Percentiles rank a stretch among this genome's conserved stretches.
phyloP scores from a whole-genome alignment of 2,797 vertebrate species.

The Sarcophilus harrisii region DNA sequence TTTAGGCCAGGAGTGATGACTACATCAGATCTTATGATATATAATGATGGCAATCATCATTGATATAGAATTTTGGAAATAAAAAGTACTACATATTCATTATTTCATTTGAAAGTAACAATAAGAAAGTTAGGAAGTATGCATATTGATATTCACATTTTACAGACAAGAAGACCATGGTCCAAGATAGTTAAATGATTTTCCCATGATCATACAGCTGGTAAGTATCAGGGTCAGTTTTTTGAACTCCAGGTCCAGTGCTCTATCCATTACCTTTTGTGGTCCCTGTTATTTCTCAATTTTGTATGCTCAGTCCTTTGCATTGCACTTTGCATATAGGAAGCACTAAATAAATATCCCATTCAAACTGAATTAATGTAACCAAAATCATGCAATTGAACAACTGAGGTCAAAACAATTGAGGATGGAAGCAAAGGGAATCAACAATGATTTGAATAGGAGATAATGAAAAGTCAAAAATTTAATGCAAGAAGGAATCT shows the following conservation, averaged over 20 bases:
- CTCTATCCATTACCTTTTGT: neutral
- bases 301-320: neutral
- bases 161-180: neutral
- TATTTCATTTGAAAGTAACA: neutral
- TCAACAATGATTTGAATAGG: neutral
- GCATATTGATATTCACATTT: neutral
- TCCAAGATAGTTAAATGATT: neutral
- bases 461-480: neutral
- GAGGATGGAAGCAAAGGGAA: neutral
- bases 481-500: neutral
- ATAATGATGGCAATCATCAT: neutral
- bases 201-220: neutral
- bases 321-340: neutral
- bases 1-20: too few relatives aligned
- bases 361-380: neutral
- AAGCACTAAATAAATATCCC: neutral
- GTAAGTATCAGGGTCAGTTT: neutral
- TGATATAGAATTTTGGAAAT: neutral
- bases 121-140: neutral
- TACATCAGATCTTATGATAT: too few relatives aligned
- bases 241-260: neutral
- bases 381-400: neutral
- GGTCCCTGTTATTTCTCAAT: neutral
- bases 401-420: neutral
- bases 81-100: neutral